A percentile compares a stretch with the other conserved stretches of the same genome.
Conservation (phyloP, 2,888 invertebrate species). For the Formica aserva region DNA sequence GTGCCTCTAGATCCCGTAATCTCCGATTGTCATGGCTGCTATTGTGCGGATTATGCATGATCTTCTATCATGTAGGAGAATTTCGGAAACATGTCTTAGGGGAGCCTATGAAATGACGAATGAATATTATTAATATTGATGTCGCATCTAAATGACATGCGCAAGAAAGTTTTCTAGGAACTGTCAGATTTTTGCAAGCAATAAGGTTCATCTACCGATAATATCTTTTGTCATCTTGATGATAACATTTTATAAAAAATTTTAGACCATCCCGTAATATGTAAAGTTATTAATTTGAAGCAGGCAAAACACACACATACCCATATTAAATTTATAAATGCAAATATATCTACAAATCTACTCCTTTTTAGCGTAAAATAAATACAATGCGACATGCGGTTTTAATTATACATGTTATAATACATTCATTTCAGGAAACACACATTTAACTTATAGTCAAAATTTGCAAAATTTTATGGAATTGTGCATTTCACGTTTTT, state of each 20-base stretch:
- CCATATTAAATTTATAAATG: not conserved
- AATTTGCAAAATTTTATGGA: conserved; percentile 32
- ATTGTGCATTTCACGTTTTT: conserved; percentile 40
- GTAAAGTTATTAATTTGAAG: not conserved
- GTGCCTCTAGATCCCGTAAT: conserved; percentile 60
- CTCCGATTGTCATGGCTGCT: conserved; percentile 58
- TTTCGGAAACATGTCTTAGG: conserved; percentile 47
- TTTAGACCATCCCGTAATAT: not conserved
- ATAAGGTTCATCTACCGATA: not conserved
- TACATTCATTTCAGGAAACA: conserved; percentile 28
- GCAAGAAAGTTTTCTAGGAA: not conserved
- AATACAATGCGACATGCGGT: not conserved
- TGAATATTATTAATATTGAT: not conserved
- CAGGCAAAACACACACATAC: not conserved
- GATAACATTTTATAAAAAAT: not conserved
- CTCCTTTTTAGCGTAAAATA: not conserved
- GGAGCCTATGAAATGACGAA: not conserved
- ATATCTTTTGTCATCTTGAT: not conserved
- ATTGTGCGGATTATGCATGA: conserved; percentile 63
- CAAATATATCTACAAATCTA: not conserved
- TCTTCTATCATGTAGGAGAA: conserved; percentile 51
- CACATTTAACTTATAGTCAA: conserved; percentile 13
- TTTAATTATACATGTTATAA: not conserved
- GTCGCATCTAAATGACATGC: not conserved
- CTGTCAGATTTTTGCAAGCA: not conserved